Evolutionary conservation across 1,140 invertebrate species (phyloP), one percentile per base, ranked within the genome.

Genomic region (Pogonognathellus flavescens): DNA sequence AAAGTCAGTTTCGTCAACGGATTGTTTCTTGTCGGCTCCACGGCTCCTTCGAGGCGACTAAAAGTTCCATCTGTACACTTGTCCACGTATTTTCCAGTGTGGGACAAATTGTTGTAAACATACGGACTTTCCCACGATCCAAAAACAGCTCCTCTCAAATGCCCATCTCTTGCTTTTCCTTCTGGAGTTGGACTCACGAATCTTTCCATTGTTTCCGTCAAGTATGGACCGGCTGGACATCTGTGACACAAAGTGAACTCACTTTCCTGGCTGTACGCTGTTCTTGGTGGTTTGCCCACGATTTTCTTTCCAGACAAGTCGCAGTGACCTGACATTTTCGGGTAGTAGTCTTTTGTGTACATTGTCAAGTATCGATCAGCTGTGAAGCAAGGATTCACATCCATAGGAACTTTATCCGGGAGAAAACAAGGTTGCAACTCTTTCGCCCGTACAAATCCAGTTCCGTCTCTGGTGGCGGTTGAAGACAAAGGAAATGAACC

Each of bases 81-180:
- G 20, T 66, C 62, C 13, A 66, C 13, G 1, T 25, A 11, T 55
- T 55, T 55, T 9, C 0, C 6, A 10, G 22, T 25, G 25, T 18
- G 22, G 13, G 13, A 6, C 25, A 7, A 11, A 20, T 66, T 66
- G 22, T 25, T 66, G 5, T 66, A 66, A 13, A 20, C 62, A 13
- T 66, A 66, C 1, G 62, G 62, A 66, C 70, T 76, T 3, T 76
- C 49, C 70, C 70, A 76, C 0, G 70, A 3, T 2, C 25, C 25
- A 8, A 76, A 76, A 18, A 76, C 70, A 14, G 70, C 70, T 76
- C 70, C 70, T 76, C 70, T 76, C 41, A 76, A 31, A 76, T 76
- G 70, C 16, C 70, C 70, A 10, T 76, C 31, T 76, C 70, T 50
- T 50, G 70, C 70, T 50, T 18, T 76, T 49, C 70, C 70, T 50